Base-by-base conservation (phyloP, 2,888 invertebrate genomes). In the Strigamia crassipes region DNA sequence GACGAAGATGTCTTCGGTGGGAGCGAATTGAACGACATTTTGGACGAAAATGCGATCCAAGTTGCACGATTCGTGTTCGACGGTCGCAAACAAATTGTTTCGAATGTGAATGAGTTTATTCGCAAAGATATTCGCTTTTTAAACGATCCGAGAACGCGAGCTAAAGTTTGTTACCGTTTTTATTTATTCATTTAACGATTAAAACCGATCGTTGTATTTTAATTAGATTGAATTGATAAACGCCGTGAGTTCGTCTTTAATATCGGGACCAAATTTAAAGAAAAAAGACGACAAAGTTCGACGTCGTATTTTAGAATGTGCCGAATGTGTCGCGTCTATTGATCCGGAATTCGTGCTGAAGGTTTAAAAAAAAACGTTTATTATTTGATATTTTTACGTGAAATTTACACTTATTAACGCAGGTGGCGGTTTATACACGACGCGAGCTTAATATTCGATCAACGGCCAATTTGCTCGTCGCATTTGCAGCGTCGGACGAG, bases 281-380 rank as follows among this genome's bases (percentile, higher is more conserved):
- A 9, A 79, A 27, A 23, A 18, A 21, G n/a, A 42, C 21, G 51
- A 79, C 21, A 2, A 10, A 15, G 18, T 27, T 79, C 78, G 82
- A 42, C 13, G 31, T 41, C 1, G 3, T 46, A 78, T 82, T 31
- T 3, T 82, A 12, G 31, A 78, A 1, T 13, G 18, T 23, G 77
- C 77, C 3, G 3, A 18, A 12, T 10, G 82, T 31, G 85, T 88
- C 8, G 84, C 86, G 21, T 78, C 82, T 13, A 84, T 85, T 84
- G 89, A 89, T 84, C 87, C 88, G 23, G 89, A 89, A 84, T 89
- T 89, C 84, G 84, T 89, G 80, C 86, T 89, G 15, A 89, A 89
- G 87, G 88, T 88, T 84, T n/a, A n/a, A n/a, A n/a, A n/a, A n/a
- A n/a, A 82, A 79, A 38, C 42, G 38, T 10, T 34, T 5, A 31